These are phyloP conservation scores for Pasiphila rectangulata DNA, from an alignment of 2,888 invertebrate species.

Conservation along the genomic window DNA sequence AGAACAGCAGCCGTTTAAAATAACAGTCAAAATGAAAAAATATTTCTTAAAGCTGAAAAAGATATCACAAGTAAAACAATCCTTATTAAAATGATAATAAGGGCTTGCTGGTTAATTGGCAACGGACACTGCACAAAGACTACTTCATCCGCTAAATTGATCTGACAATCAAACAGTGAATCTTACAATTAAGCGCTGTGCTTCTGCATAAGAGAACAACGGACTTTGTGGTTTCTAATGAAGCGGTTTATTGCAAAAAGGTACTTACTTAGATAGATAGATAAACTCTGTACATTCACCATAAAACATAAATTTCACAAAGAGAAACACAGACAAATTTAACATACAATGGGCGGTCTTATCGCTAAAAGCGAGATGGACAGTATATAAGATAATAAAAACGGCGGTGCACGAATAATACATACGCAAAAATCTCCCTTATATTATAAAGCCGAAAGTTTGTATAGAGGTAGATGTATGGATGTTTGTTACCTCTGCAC, in stretches of 20 bases:
- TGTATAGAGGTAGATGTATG: too few species aligned
- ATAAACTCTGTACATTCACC: too few species aligned
- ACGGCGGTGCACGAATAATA: too few species aligned
- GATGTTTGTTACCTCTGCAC: too few species aligned
- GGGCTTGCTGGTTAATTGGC: slow-evolving; percentile 44
- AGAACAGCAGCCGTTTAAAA: background rate
- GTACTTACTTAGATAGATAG: too few species aligned
- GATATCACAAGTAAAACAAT: slow-evolving; percentile 6
- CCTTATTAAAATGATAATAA: slow-evolving; percentile 37
- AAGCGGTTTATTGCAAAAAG: slow-evolving; percentile 11
- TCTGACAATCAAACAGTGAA: slow-evolving; percentile 5
- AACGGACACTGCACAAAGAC: slow-evolving; percentile 53
- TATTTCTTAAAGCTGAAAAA: background rate
- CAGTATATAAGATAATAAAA: too few species aligned
- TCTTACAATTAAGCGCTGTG: slow-evolving; percentile 6
- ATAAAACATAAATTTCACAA: too few species aligned
- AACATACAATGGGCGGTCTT: too few species aligned
- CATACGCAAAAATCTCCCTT: too few species aligned
- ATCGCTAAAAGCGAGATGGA: too few species aligned
- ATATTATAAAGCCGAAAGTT: too few species aligned
- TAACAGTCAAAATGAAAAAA: background rate
- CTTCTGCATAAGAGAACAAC: slow-evolving; percentile 2
- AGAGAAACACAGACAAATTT: too few species aligned
- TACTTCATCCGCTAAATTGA: slow-evolving; percentile 62
- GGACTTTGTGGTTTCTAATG: slow-evolving; percentile 1